Conservation (phyloP, 2,888 invertebrate species). For the Rhaphigaster nebulosa region DNA sequence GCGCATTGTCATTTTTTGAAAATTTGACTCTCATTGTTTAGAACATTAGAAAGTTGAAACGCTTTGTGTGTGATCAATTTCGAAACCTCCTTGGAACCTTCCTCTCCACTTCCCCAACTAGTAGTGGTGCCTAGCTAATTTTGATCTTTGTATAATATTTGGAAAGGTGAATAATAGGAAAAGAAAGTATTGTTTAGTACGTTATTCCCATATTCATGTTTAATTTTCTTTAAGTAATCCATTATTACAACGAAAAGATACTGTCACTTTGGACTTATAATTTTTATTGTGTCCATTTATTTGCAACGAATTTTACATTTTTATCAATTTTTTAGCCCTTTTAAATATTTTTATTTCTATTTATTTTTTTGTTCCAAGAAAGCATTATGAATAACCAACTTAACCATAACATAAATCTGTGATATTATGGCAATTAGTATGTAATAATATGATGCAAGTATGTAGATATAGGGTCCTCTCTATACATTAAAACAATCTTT, state of each 20-base stretch:
- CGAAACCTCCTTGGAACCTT: slow-evolving; percentile 59
- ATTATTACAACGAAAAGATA: slow-evolving; percentile 56
- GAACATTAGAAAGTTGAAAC: slow-evolving; percentile 63
- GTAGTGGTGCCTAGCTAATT: slow-evolving; percentile 59
- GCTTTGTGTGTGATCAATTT: slow-evolving; percentile 64
- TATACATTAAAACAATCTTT: slow-evolving; percentile 54
- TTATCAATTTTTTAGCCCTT: slow-evolving; percentile 51
- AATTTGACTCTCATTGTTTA: slow-evolving; percentile 65
- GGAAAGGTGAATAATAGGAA: slow-evolving; percentile 23
- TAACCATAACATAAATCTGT: slow-evolving; percentile 64
- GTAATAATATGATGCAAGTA: slow-evolving; percentile 56
- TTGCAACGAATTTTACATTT: slow-evolving; percentile 58
- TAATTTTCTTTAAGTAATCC: slow-evolving; percentile 35
- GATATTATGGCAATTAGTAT: slow-evolving; percentile 65
- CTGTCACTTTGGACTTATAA: slow-evolving; percentile 48
- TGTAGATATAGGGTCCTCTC: slow-evolving; percentile 59
- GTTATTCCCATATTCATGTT: slow-evolving; percentile 19
- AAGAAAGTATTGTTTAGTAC: neutral
- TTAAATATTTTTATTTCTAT: slow-evolving; percentile 48
- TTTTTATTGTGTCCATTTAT: slow-evolving; percentile 52
- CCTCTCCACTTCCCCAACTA: slow-evolving; percentile 53
- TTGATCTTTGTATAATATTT: slow-evolving; percentile 56
- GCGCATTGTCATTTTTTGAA: slow-evolving; percentile 62
- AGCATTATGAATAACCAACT: slow-evolving; percentile 57
- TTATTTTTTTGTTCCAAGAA: slow-evolving; percentile 50